Percentiles rank a stretch among this genome's conserved stretches.
phyloP scores from a whole-genome alignment of 2,113 vertebrate genomes.

The Burhinus bistriatus region DNA sequence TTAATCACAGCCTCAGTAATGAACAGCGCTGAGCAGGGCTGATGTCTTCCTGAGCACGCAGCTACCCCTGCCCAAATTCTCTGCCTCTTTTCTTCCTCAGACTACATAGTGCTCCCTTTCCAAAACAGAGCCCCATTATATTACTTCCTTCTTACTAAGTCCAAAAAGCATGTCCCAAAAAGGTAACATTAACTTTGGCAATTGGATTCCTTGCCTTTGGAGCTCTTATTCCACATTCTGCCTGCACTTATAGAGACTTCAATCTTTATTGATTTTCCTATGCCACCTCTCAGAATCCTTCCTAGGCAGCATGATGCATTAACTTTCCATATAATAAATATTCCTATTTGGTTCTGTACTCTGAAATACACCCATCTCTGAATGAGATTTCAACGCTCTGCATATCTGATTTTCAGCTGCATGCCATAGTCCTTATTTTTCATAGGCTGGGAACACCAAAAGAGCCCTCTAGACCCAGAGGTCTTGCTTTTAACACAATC shows the following conservation, averaged over 20 bases:
- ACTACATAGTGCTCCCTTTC: neutral
- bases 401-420: constrained; percentile 23
- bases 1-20: neutral
- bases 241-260: neutral
- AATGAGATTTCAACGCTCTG: constrained; percentile 8
- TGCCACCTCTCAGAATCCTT: neutral
- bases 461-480: neutral
- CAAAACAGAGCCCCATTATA: neutral
- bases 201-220: neutral
- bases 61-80: neutral
- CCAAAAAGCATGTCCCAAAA: neutral
- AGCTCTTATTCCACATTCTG: constrained; percentile 16
- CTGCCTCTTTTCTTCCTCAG: neutral
- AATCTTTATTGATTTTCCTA: constrained; percentile 46
- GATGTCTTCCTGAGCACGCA: neutral
- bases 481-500: constrained; percentile 22
- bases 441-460: neutral
- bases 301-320: constrained; percentile 39
- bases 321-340: constrained; percentile 51
- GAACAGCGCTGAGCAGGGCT: neutral
- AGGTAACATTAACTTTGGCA: neutral
- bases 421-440: neutral
- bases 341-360: neutral
- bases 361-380: constrained; percentile 13
- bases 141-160: neutral